These are phyloP conservation scores for Chamaetylas fuelleborni DNA, from an alignment of 2,113 vertebrate genomes.

Conservation along the genomic window DNA sequence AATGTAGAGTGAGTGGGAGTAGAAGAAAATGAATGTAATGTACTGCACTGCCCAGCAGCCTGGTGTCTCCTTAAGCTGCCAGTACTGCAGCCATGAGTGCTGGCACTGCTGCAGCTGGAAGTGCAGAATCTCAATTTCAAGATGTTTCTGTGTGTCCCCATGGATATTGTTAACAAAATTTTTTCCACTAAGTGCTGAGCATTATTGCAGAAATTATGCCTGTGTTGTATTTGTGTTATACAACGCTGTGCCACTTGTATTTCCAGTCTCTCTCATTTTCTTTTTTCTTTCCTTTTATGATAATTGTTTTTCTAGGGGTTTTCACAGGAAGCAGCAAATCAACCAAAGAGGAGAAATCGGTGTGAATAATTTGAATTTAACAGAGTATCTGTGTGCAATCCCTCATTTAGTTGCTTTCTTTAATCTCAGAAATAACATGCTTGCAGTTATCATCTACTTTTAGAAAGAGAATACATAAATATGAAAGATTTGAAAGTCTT, in stretches of 20 bases:
- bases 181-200: neutral
- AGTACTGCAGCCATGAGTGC: neutral
- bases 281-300: neutral
- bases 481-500: neutral
- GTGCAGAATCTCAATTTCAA: neutral
- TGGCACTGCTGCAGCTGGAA: neutral
- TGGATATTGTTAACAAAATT: neutral
- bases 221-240: neutral
- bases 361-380: neutral
- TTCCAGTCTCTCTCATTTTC: neutral
- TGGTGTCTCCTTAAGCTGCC: constrained; percentile 1
- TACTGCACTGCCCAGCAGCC: neutral
- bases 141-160: neutral
- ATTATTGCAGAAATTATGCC: neutral
- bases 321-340: constrained; percentile 3
- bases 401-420: neutral
- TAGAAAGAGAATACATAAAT: neutral
- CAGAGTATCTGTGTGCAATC: neutral
- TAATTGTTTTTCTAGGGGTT: neutral
- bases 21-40: constrained; percentile 50
- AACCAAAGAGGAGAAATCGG: neutral
- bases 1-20: constrained; percentile 66
- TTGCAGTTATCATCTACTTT: neutral
- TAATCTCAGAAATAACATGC: neutral
- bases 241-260: neutral